Evolutionary conservation across 1,140 invertebrate species (phyloP), one percentile per base, ranked within the genome.

Genomic region (Stenopsyche tienmushanensis): DNA sequence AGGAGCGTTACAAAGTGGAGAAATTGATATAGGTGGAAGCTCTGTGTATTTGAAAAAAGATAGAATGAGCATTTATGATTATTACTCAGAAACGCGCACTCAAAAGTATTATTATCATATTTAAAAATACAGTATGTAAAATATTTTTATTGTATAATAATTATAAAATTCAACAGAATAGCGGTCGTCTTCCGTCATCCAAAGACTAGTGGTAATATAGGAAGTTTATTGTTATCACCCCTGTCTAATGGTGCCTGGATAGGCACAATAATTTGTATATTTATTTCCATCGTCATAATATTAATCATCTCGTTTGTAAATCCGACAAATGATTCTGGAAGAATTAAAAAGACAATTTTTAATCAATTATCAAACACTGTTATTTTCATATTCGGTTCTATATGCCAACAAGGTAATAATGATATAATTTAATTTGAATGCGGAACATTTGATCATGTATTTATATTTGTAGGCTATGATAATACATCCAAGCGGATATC

Each of bases 101-200:
- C 78, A 81, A 49, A 83, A 77, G 85, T 85, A 78, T 8, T 3
- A 8, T 23, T 24, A 63, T 15, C 20, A 0, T 34, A 34, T 34
- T 7, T 34, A 34, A 34, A 7, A 34, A 34, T 34, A n/a, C n/a
- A n/a, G n/a, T n/a, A n/a, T 34, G 29, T 34, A 34, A 34, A 7
- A 34, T 34, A 34, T 7, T 7, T 34, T 34, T 34, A 34, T n/a
- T n/a, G n/a, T n/a, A n/a, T n/a, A 34, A 34, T 34, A 34, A 53
- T 53, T 5, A n/a, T 53, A 24, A n/a, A 9, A 7, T 53, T 21
- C 72, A 73, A 23, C 64, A 85, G 83, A 55, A 76, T 81, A 1
- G 79, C 77, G 45, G 84, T 88, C 62, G 83, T 88, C 25, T 85
- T 88, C 63, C 80, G 85, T 8, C 85, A 87, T 75, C 86, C 86